Evolutionary conservation across 2,888 invertebrate species (phyloP).

Genomic region (Ormyrus labotus): DNA sequence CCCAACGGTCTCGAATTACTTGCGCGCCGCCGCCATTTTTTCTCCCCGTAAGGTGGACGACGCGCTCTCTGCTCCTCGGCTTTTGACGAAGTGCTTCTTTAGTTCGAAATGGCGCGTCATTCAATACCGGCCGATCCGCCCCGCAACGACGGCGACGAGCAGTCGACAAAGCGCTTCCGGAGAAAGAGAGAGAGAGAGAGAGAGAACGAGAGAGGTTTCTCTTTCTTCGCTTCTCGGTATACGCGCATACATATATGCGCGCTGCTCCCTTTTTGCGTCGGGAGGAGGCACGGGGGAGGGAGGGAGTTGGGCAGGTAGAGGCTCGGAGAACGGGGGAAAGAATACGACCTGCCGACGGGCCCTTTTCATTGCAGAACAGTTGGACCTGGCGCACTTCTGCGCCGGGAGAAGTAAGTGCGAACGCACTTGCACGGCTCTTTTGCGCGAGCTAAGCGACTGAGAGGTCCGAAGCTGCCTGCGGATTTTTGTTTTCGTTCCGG

Average conservation of each 20-base stretch:
- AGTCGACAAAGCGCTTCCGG: constrained; percentile 65
- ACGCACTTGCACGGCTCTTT: no score
- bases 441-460: no score
- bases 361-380: constrained; percentile 38
- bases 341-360: constrained; percentile 40
- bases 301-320: background rate
- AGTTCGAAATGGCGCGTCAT: constrained; percentile 57
- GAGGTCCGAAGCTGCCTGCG: no score
- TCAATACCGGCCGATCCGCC: background rate
- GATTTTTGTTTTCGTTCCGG: no score
- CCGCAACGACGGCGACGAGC: constrained; percentile 52
- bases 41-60: constrained; percentile 4
- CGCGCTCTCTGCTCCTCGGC: constrained; percentile 35
- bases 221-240: constrained; percentile 18
- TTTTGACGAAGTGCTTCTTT: constrained; percentile 59
- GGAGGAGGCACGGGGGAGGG: background rate
- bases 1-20: constrained; percentile 25
- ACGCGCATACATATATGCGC: background rate
- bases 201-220: background rate
- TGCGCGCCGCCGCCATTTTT: background rate
- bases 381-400: constrained; percentile 39
- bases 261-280: background rate
- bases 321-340: background rate
- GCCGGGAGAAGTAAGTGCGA: background rate
- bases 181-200: constrained; percentile 42